Evolutionary conservation across 64 coral and sea anemone species (phyloP).

Genomic region (Anthopleura sola): DNA sequence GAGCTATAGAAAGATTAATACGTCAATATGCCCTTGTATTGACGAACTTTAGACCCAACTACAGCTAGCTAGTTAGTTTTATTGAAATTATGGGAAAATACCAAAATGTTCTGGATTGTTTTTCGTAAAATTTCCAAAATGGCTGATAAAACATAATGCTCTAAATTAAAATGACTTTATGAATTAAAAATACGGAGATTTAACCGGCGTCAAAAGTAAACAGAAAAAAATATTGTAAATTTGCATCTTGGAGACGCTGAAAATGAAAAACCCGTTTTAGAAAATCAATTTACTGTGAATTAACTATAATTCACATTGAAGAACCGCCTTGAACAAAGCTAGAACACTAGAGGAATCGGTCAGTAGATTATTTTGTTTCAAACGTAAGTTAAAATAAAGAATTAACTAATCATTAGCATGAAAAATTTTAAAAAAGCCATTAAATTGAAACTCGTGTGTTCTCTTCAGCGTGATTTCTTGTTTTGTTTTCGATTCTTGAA

Average conservation of each 20-base stretch:
- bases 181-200: background rate
- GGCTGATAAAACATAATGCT: background rate
- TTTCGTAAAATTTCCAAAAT: conserved; percentile 5
- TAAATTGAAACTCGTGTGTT: background rate
- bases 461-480: no score
- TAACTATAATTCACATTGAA: background rate
- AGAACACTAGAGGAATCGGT: background rate
- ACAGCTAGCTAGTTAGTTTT: background rate
- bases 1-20: background rate
- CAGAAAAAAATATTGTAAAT: background rate
- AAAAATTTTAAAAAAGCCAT: background rate
- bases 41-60: background rate
- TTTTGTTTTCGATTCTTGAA: background rate
- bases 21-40: background rate
- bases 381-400: background rate
- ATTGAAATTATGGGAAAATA: background rate
- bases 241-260: background rate
- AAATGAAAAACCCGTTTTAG: background rate
- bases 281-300: background rate
- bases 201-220: background rate
- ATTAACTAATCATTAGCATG: background rate
- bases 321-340: background rate
- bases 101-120: background rate
- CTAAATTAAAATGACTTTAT: background rate
- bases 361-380: background rate